Evolutionary conservation across 2,888 invertebrate species (phyloP), one percentile per base, ranked within the genome.

Genomic region (Oscheius myriophilus): DNA sequence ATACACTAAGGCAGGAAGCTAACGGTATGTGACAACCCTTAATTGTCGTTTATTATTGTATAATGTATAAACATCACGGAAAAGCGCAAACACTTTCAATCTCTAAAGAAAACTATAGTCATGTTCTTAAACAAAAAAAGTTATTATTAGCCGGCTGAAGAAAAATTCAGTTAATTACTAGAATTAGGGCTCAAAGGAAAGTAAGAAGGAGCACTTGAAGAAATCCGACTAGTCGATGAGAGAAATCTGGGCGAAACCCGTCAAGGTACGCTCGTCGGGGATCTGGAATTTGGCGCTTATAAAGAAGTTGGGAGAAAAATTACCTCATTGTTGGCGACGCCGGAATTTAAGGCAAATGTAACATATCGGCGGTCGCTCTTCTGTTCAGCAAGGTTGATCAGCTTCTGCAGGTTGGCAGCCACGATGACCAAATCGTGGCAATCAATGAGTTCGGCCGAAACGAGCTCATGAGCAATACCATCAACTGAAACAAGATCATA

Each of bases 201-300:
- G 49, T 21, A 21, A 21, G 21, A 49, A 49, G 49, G 49, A 49
- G 21, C n/a, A 49, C 49, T 18, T 18, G 18, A 6, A 49, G 21
- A n/a, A 21, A 4, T 18, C 7, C 3, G 25, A 16, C 53, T 55
- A 59, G 33, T 67, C 67, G 41, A 67, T 67, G n/a, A 96, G 92
- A 83, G 95, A 95, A 87, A 98, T 92, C 90, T 97, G 96, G 87
- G 97, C 98, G 90, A 92, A 97, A 86, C 97, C 97, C 87, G 96
- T 91, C 80, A 98, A 90, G 53, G 95, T 92, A 87, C 93, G 93
- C 88, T 97, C 96, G 88, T 97, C 96, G 66, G 93, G 92, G 6
- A 83, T 67, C 77, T 81, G 72, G 18, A 21, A 45, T 55, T 57
- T 11, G 26, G 1, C 16, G 42, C 23, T 4, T 4, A n/a, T 42